A percentile compares a stretch with the other conserved stretches of the same genome.
Conservation (phyloP, 30 jellyfish, hydroid and myxozoan genomes). For the Mastigias papua region DNA sequence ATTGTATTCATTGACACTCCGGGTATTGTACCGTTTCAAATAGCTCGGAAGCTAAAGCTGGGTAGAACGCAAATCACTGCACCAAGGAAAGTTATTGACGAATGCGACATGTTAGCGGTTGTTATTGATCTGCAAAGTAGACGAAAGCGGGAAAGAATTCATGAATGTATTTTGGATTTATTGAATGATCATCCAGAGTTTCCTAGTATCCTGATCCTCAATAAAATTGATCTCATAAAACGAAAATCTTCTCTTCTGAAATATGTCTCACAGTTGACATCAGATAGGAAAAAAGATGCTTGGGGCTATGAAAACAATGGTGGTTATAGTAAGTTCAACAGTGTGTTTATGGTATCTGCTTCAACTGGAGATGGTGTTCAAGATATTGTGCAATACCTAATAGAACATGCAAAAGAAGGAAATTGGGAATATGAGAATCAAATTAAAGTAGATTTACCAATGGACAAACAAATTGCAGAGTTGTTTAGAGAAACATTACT, state of each 20-base stretch:
- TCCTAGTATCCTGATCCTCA: slow-evolving; percentile 81
- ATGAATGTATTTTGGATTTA: slow-evolving; percentile 81
- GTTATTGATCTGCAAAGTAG: slow-evolving; percentile 76
- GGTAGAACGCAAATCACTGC: slow-evolving; percentile 87
- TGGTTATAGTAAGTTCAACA: slow-evolving; percentile 83
- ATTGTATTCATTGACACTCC: slow-evolving; percentile 93
- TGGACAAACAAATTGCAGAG: slow-evolving; percentile 88
- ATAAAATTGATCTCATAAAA: slow-evolving; percentile 81
- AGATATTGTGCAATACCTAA: slow-evolving; percentile 68
- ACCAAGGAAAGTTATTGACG: slow-evolving; percentile 76
- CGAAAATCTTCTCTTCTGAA: slow-evolving; percentile 65
- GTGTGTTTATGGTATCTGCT: slow-evolving; percentile 83
- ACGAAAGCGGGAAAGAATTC: slow-evolving; percentile 77
- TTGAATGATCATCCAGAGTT: slow-evolving; percentile 46
- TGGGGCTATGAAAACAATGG: slow-evolving; percentile 91
- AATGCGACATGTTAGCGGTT: slow-evolving; percentile 86
- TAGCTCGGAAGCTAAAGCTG: slow-evolving; percentile 84
- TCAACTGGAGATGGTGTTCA: slow-evolving; percentile 90
- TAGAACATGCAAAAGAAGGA: slow-evolving; percentile 73
- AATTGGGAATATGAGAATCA: slow-evolving; percentile 82
- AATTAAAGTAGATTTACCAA: slow-evolving; percentile 66
- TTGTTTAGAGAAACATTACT: slow-evolving; percentile 87
- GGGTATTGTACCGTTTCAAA: slow-evolving; percentile 87
- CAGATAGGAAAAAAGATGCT: slow-evolving; percentile 75
- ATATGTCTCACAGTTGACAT: slow-evolving; percentile 56